Evolutionary conservation across 2,797 vertebrate species (phyloP), one percentile per base, ranked within the genome.

Genomic region (Phoeniculus purpureus): DNA sequence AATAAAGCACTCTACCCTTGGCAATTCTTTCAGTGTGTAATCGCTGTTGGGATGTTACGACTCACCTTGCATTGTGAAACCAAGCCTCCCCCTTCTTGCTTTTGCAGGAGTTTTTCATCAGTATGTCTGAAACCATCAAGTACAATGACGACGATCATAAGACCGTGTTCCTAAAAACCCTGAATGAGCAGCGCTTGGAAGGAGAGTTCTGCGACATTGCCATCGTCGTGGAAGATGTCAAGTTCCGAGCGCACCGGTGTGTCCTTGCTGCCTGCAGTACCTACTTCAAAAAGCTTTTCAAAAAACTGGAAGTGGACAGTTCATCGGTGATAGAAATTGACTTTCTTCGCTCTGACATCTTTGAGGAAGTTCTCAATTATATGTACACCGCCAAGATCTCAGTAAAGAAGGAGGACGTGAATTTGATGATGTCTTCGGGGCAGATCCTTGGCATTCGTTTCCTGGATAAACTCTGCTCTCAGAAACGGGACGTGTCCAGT

Each of bases 131-230:
- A 98, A 98, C 98, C 95, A 97, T 99, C 96, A 99, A 99, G 94
- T 99, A 99, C 76, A 98, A 99, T 98, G 99, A 99, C 82, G 98
- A 99, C 48, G 99, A 99, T 97, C 99, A 99, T 97, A 99, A 99
- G 98, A 99, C 98, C 92, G 98, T 98, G 83, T 99, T 99, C 93
- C 97, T 99, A 97, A 99, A 99, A 98, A 99, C 99, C 85, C 95
- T 99, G 65, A 99, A 99, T 72, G 98, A 99, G 59, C 99, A 99
- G 89, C 98, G 99, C 86, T 97, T 99, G 97, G 99, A 99, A 94
- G 99, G 99, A 40, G 99, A 99, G 95, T 99, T 99, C 96, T 99
- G 99, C 90, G 99, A 99, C 86, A 99, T 99, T 70, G 98, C 99
- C 82, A 99, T 99, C 27, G 98, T 99, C 94, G 99, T 99, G 82